Evolutionary conservation across 92 coral and sea anemone genomes (phyloP).

Genomic region (Actinostola sp.): DNA sequence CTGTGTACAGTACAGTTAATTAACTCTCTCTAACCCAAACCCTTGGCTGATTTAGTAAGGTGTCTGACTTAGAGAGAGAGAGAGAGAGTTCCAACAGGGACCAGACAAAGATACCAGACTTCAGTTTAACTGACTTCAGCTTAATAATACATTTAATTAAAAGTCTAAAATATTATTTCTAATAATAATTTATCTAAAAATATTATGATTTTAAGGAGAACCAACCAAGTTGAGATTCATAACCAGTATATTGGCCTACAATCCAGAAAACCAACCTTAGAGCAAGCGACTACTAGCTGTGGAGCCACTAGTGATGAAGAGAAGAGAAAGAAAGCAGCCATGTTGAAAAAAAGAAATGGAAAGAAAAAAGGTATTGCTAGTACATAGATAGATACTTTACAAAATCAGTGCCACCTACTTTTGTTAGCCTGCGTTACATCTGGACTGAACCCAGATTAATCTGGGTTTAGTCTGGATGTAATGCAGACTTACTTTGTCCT

Average conservation of each 20-base stretch:
- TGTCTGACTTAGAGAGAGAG: background rate
- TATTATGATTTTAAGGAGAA: constrained; percentile 6
- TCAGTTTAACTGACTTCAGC: too few relatives aligned
- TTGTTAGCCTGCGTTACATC: too few relatives aligned
- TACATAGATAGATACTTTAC: background rate
- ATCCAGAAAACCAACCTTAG: constrained; percentile 31
- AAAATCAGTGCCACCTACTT: background rate
- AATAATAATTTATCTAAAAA: background rate
- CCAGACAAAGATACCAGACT: too few relatives aligned
- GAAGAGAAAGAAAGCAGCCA: constrained; percentile 60
- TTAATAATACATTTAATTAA: too few relatives aligned
- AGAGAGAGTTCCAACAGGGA: too few relatives aligned
- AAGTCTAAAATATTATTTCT: too few relatives aligned
- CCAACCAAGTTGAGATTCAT: constrained; percentile 60
- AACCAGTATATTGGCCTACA: constrained; percentile 61
- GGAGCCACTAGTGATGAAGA: constrained; percentile 80
- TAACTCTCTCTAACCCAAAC: too few relatives aligned
- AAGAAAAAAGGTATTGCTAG: constrained; percentile 60
- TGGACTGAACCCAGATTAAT: too few relatives aligned
- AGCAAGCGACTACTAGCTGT: constrained; percentile 33
- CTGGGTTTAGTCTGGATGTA: too few relatives aligned
- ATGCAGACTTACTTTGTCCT: too few relatives aligned
- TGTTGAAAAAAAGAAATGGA: constrained; percentile 44
- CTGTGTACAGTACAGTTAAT: background rate
- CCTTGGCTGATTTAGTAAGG: background rate